phyloP scores from a whole-genome alignment of 37 sponge, comb jelly and placozoan species.

The Amphimedon queenslandica region DNA sequence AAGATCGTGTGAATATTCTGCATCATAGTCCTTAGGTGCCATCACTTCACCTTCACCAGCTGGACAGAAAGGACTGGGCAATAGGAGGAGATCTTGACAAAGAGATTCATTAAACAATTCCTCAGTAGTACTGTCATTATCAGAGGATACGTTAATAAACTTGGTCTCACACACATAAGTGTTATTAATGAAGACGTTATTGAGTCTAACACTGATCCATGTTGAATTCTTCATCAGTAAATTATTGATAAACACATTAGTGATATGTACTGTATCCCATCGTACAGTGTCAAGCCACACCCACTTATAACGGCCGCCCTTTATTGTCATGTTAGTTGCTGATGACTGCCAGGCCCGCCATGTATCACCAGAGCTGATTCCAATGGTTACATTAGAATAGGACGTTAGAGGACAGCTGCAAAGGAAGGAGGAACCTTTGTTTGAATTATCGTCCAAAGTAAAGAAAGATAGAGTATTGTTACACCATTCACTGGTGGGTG shows the following conservation, averaged over 20 bases:
- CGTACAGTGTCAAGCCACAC: background rate
- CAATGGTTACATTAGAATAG: background rate
- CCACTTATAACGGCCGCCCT: background rate
- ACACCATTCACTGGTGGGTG: slow-evolving; percentile 15
- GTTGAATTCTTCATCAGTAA: background rate
- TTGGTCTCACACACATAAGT: background rate
- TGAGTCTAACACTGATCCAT: background rate
- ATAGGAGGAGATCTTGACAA: no score
- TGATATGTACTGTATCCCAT: background rate
- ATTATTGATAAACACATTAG: background rate
- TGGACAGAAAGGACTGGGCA: no score
- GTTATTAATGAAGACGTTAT: background rate
- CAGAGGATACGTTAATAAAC: background rate
- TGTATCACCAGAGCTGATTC: background rate
- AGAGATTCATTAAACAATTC: no score
- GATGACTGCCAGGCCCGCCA: slow-evolving; percentile 9
- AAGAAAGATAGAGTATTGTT: background rate
- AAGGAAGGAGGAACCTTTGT: background rate
- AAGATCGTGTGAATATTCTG: slow-evolving; percentile 47
- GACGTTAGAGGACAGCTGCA: slow-evolving; percentile 26
- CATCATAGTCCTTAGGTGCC: background rate
- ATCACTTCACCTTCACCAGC: background rate
- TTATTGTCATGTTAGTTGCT: slow-evolving; percentile 9
- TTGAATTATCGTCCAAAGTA: no score
- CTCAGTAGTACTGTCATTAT: no score